Evolutionary conservation across 1,140 invertebrate species (phyloP), one percentile per base, ranked within the genome.

Genomic region (Monochamus saltuarius): DNA sequence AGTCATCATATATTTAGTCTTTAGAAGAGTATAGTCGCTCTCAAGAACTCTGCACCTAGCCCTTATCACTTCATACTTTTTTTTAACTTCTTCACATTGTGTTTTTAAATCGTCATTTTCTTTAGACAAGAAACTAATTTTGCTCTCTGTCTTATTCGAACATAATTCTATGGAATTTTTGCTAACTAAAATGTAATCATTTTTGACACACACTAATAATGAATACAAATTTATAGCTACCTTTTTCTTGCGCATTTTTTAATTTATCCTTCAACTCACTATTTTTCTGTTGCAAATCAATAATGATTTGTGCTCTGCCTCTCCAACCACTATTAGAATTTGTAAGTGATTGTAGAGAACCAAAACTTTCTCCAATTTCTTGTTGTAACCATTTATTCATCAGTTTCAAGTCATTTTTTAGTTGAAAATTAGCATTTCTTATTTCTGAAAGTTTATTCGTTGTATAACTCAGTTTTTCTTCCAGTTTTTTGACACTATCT

Each of bases 261-360:
- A 88, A 64, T 68, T 84, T 88, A 17, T 81, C 79, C 63, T 83
- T 83, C 0, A 89, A 65, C 59, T 89, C 85, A 11, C 70, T 71
- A 40, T 88, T 76, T 77, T 85, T 87, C 57, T 83, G 80, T 66
- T 87, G 85, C 19, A 89, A 71, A 29, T 83, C 75, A 11, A 82
- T 69, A 56, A 90, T 88, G 69, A 88, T 86, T 64, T 89, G 85
- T 1, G 87, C 86, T 63, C 88, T 79, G 7, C 88, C 88, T 62
- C 87, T 84, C 87, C 87, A 89, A 22, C 77, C 80, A 0, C 77
- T 64, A 52, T 35, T 49, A 0, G 53, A 40, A 38, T 57, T 67
- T 19, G 39, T 62, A 7, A 66, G 45, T 35, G 16, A 59, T 55
- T 69, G 64, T 7, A 75, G 56, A 35, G 42, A 60, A 45, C 73